Base-by-base conservation (phyloP, 2,113 vertebrate species). In the Larimichthys crocea region DNA sequence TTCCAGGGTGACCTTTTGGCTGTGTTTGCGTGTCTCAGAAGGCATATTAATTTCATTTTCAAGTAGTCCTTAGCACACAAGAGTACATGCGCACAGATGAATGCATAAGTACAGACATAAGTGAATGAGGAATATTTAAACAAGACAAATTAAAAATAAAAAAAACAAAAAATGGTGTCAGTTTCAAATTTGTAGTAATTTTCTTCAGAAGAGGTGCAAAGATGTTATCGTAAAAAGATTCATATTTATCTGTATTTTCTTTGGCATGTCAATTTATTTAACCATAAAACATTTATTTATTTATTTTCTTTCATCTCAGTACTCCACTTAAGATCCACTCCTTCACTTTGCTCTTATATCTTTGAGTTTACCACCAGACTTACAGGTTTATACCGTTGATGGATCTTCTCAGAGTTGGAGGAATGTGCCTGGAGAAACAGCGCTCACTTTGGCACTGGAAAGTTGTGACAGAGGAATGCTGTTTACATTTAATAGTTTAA, bases 401-500 rank as follows among this genome's bases (percentile, higher is more conserved):
- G 44, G 57, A 64, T 78, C 74, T 46, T 49, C 61, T 65, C 65
- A 15, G 75, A 79, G 62, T 55, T 46, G 62, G 22, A 85, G 78
- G 86, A 91, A 81, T 82, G 74, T 53, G 55, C 84, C 80, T 64
- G 73, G 55, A 16, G 83, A 66, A 79, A 35, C 63, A 62, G 67
- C 29, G 11, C 74, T 74, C 70, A 74, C 80, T 78, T 76, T 50
- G 42, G 82, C 85, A 70, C 74, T 49, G 88, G 87, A 85, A 90
- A 84, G 76, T 65, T 73, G 76, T 53, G 64, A 42, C 66, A 35
- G 31, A 65, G 84, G 86, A 91, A 88, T 91, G 83, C 63, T 88
- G 88, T 92, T 90, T 89, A 90, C 74, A 61, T 83, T 81, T 71
- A 84, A 92, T 75, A 79, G 87, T 90, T 90, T 84, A 80, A 89